A percentile compares a stretch with the other conserved stretches of the same genome.
phyloP scores from a whole-genome alignment of 2,888 invertebrate genomes.

The Cataglyphis rosenhaueri region DNA sequence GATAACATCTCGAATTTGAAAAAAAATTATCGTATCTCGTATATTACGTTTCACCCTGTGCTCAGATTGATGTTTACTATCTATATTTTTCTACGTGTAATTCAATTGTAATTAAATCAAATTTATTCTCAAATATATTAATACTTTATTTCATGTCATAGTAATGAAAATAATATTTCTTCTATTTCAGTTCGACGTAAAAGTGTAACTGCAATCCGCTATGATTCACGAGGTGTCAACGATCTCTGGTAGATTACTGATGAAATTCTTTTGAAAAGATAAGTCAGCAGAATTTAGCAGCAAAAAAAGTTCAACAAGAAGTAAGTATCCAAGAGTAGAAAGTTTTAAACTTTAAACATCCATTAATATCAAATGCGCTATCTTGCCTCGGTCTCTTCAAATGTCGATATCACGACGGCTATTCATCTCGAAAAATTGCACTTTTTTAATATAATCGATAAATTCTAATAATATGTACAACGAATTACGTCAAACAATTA shows the following conservation, averaged over 20 bases:
- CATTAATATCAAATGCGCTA: slow-evolving; percentile 49
- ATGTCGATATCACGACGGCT: slow-evolving; percentile 27
- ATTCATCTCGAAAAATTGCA: slow-evolving; percentile 20
- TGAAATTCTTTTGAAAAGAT: slow-evolving; percentile 3
- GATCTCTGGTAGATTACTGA: slow-evolving; percentile 10
- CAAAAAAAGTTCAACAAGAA: slow-evolving; percentile 22
- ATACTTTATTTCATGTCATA: neutral
- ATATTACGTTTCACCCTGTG: neutral
- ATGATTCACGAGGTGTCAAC: slow-evolving; percentile 21
- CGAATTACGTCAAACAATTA: neutral
- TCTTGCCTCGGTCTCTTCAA: slow-evolving; percentile 15
- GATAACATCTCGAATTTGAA: neutral
- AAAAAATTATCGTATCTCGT: neutral
- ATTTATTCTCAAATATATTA: neutral
- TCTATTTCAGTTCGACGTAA: neutral
- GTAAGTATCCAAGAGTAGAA: neutral
- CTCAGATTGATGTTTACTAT: neutral
- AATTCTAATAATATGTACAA: neutral
- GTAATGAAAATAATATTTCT: neutral
- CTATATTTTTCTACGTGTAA: neutral
- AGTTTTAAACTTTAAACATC: slow-evolving; percentile 31
- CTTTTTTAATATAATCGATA: neutral
- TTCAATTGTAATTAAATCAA: neutral
- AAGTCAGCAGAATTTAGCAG: neutral
- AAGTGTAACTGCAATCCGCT: neutral